A percentile compares a stretch with the other conserved stretches of the same genome.
These are phyloP conservation scores for Lepilemur ruficaudatus DNA, from an alignment of 2,797 vertebrate genomes.

Conservation along the genomic window DNA sequence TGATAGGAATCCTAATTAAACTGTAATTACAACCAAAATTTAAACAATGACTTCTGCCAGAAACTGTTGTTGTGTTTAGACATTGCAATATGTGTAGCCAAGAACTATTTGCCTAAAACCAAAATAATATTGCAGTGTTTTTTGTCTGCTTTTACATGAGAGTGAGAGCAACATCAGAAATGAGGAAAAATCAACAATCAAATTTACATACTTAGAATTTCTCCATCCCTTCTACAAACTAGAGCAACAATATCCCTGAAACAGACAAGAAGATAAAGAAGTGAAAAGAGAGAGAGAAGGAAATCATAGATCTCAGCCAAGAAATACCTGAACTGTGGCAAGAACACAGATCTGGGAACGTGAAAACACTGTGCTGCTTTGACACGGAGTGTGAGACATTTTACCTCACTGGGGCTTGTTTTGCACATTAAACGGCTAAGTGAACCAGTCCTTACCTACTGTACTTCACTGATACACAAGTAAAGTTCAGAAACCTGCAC, in stretches of 20 bases:
- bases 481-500: background rate
- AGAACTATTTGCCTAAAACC: background rate
- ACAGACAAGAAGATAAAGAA: background rate
- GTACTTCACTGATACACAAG: background rate
- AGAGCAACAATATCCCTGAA: background rate
- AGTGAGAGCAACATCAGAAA: background rate
- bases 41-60: background rate
- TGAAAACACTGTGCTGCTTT: background rate
- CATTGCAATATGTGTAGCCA: background rate
- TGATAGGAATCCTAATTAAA: background rate
- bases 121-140: background rate
- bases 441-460: background rate
- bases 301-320: background rate
- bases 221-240: background rate
- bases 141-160: background rate
- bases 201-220: background rate
- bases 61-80: background rate
- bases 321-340: background rate
- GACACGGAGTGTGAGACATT: rapidly evolving
- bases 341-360: background rate
- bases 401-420: background rate
- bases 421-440: background rate
- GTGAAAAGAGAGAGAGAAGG: background rate
- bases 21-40: background rate
- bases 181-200: background rate